phyloP scores from a whole-genome alignment of 2,113 vertebrate genomes.

The Xiphophorus hellerii region DNA sequence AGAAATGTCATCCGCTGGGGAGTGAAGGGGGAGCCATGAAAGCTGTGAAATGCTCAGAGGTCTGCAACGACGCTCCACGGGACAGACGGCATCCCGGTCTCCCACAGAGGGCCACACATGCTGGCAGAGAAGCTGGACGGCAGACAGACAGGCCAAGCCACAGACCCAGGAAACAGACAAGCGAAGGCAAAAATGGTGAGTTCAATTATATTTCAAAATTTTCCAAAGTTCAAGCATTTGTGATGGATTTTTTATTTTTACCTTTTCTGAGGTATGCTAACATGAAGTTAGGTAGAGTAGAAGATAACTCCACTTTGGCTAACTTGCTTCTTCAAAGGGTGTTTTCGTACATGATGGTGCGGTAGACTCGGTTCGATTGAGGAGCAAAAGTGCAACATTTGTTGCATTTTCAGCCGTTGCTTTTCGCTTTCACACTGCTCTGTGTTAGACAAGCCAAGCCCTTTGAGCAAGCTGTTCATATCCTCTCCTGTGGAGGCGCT shows the following conservation, averaged over 20 bases:
- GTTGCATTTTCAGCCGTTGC: too few relatives aligned
- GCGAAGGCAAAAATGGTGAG: slow-evolving; percentile 72
- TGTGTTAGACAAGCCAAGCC: too few relatives aligned
- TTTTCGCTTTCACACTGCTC: too few relatives aligned
- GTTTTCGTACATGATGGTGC: too few relatives aligned
- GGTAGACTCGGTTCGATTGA: too few relatives aligned
- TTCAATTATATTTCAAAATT: neutral
- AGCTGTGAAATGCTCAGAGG: slow-evolving; percentile 67
- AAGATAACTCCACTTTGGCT: neutral
- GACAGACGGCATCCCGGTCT: slow-evolving; percentile 52
- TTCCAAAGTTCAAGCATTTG: neutral
- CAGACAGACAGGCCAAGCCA: slow-evolving; percentile 56
- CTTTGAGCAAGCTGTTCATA: too few relatives aligned
- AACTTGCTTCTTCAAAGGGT: neutral
- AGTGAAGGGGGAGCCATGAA: slow-evolving; percentile 77
- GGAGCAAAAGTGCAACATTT: too few relatives aligned
- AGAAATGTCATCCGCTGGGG: slow-evolving; percentile 56
- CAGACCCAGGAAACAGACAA: slow-evolving; percentile 57
- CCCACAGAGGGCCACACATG: slow-evolving; percentile 56
- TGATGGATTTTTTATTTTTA: too few relatives aligned
- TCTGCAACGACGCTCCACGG: slow-evolving; percentile 27
- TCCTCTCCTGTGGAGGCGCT: too few relatives aligned
- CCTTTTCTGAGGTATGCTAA: neutral
- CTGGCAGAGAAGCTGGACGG: slow-evolving; percentile 39
- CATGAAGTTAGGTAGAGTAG: neutral